These are phyloP conservation scores for Pseudeuparius sepicola DNA, from an alignment of 2,888 invertebrate genomes.

Conservation along the genomic window DNA sequence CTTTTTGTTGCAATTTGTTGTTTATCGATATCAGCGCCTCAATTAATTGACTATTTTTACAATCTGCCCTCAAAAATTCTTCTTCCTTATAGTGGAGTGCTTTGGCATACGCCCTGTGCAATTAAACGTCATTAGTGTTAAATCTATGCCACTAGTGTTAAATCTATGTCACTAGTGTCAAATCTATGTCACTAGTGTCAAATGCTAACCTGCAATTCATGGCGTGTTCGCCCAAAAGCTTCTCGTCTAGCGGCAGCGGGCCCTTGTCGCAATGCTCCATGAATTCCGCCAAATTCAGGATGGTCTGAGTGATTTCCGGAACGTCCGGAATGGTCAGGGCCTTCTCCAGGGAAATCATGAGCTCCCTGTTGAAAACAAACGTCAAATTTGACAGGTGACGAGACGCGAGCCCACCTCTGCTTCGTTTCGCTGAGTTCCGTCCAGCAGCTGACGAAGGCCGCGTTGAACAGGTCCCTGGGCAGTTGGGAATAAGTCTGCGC, in stretches of 20 bases:
- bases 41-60: slow-evolving; percentile 60
- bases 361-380: too few relatives aligned
- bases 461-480: slow-evolving; percentile 94
- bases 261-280: slow-evolving; percentile 99
- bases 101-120: slow-evolving; percentile 57
- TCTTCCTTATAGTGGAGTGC: slow-evolving; percentile 86
- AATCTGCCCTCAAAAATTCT: slow-evolving; percentile 74
- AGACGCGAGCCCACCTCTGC: too few relatives aligned
- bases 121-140: background rate
- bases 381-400: too few relatives aligned
- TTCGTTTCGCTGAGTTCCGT: slow-evolving; percentile 77
- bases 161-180: slow-evolving; percentile 2
- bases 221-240: slow-evolving; percentile 82
- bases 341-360: slow-evolving; percentile 78
- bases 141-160: slow-evolving; percentile 1
- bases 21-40: slow-evolving; percentile 94
- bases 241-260: slow-evolving; percentile 80
- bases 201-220: slow-evolving; percentile 71
- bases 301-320: slow-evolving; percentile 92
- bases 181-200: background rate
- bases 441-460: slow-evolving; percentile 99
- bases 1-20: slow-evolving; percentile 96
- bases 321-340: slow-evolving; percentile 88
- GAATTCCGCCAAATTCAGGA: slow-evolving; percentile 95
- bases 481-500: slow-evolving; percentile 93